These are phyloP conservation scores for Dasysyrphus albostriatus DNA, from an alignment of 2,888 invertebrate species.

Conservation along the genomic window DNA sequence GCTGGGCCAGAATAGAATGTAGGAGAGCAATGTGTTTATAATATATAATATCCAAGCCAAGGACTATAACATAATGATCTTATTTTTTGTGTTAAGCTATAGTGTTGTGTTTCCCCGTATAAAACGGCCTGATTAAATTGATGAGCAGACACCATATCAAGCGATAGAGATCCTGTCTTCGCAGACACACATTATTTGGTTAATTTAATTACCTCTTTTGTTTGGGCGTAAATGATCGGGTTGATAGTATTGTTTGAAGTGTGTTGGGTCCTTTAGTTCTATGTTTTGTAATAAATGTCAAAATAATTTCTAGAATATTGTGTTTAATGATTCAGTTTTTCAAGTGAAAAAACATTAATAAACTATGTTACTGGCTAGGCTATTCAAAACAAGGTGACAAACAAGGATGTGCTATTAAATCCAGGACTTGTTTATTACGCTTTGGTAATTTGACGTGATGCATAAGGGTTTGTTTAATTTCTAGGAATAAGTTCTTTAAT, in stretches of 20 bases:
- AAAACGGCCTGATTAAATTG: conserved; percentile 49
- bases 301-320: conserved; percentile 38
- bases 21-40: background rate
- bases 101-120: conserved; percentile 70
- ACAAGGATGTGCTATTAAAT: background rate
- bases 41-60: background rate
- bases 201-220: conserved; percentile 68
- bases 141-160: conserved; percentile 60
- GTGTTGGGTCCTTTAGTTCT: background rate
- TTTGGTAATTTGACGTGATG: background rate
- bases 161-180: conserved; percentile 48
- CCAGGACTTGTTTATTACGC: background rate
- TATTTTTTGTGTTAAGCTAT: conserved; percentile 58
- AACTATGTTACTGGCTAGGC: background rate
- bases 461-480: background rate
- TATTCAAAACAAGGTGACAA: background rate
- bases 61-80: conserved; percentile 44
- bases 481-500: background rate
- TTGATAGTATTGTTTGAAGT: conserved; percentile 31
- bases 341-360: conserved; percentile 39
- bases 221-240: conserved; percentile 58
- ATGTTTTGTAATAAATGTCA: conserved; percentile 47
- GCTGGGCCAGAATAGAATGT: background rate
- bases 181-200: conserved; percentile 43
- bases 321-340: conserved; percentile 45